phyloP scores from a whole-genome alignment of 2,797 vertebrate species.

The Lepilemur ruficaudatus region DNA sequence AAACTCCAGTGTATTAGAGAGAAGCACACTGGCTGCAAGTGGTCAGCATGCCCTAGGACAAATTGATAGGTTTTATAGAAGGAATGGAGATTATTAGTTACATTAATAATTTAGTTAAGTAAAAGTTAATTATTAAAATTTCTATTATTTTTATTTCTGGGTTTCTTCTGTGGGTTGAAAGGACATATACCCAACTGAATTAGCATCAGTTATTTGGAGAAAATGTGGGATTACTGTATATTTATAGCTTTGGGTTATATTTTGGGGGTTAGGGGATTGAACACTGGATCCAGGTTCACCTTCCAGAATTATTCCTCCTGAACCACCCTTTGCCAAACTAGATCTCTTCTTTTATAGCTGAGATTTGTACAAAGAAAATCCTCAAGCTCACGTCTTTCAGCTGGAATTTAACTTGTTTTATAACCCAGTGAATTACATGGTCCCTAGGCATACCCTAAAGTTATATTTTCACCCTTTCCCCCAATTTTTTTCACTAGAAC shows the following conservation, averaged over 20 bases:
- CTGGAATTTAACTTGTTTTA: constrained; percentile 9
- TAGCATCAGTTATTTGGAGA: neutral
- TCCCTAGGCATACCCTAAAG: neutral
- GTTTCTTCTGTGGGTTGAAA: neutral
- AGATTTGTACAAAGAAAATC: neutral
- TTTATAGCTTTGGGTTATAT: neutral
- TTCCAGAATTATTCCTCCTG: neutral
- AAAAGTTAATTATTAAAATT: neutral
- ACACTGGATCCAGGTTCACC: neutral
- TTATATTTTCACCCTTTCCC: neutral
- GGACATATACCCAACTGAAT: neutral
- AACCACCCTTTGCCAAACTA: neutral
- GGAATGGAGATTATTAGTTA: neutral
- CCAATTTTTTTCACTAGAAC: neutral
- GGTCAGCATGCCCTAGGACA: neutral
- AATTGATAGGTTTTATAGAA: neutral
- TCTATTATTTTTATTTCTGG: constrained; percentile 27
- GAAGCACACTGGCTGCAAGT: neutral
- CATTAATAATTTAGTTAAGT: constrained; percentile 26
- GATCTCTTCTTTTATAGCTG: neutral
- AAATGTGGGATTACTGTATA: neutral
- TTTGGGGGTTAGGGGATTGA: neutral
- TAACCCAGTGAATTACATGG: neutral
- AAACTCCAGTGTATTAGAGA: neutral
- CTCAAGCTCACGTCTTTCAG: neutral